Conservation (phyloP, 2,113 vertebrate species). For the Hyperopisus bebe region DNA sequence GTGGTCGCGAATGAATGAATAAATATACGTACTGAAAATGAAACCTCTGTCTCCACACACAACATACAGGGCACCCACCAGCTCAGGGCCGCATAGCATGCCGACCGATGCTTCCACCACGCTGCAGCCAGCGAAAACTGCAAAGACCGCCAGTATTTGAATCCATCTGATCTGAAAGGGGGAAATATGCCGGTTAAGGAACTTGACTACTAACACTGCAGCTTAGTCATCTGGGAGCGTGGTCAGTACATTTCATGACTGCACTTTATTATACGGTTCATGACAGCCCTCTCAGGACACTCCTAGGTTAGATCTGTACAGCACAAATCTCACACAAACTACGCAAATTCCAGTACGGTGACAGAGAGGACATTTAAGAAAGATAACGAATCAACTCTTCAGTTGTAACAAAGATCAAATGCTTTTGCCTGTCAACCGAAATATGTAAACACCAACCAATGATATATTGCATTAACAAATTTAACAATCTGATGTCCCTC, state of each 20-base stretch:
- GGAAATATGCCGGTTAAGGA: conserved; percentile 18
- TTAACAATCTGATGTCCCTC: not conserved
- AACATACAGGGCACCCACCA: conserved; percentile 95
- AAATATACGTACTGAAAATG: conserved; percentile 85
- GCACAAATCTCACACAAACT: not conserved
- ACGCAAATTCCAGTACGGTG: not conserved
- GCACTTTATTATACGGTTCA: not conserved
- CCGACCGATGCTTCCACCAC: conserved; percentile 77
- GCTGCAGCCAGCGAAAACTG: conserved; percentile 45
- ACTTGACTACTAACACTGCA: not conserved
- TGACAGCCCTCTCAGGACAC: not conserved
- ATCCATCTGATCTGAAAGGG: conserved; percentile 64
- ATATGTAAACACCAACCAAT: not conserved
- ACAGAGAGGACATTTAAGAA: not conserved
- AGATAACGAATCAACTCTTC: not conserved
- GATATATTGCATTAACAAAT: not conserved
- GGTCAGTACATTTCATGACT: not conserved
- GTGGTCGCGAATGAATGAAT: not conserved
- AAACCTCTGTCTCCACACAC: conserved; percentile 94
- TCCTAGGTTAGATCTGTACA: not conserved
- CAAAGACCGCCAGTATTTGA: conserved; percentile 72
- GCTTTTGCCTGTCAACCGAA: not conserved
- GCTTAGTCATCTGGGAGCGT: no score
- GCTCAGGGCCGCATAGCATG: conserved; percentile 90
- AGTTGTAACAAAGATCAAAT: not conserved